phyloP scores from a whole-genome alignment of 2,797 vertebrate genomes.

The Meda fulgida region DNA sequence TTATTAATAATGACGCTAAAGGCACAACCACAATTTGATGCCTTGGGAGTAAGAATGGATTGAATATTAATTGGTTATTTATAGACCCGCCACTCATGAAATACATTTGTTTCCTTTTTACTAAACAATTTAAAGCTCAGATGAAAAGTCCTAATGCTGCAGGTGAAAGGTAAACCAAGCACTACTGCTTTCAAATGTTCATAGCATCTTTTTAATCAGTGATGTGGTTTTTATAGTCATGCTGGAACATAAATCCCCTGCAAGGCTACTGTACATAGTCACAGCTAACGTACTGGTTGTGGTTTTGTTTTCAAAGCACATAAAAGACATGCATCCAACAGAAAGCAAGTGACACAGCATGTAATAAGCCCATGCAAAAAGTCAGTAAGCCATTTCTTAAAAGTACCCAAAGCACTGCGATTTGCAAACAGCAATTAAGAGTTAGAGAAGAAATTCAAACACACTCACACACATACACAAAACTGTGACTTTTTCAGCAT shows the following conservation, averaged over 20 bases:
- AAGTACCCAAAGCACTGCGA: slow-evolving; percentile 28
- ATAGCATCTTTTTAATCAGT: slow-evolving; percentile 43
- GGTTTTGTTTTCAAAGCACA: slow-evolving; percentile 37
- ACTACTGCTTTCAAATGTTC: not conserved
- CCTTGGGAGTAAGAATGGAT: not conserved
- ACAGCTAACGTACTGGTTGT: slow-evolving; percentile 4
- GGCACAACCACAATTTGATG: not conserved
- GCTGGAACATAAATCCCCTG: slow-evolving; percentile 12
- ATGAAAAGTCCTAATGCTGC: not conserved
- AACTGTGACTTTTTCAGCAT: not conserved
- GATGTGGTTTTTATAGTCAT: slow-evolving; percentile 23
- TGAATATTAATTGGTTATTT: not conserved
- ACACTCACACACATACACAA: not conserved
- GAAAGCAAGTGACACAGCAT: slow-evolving; percentile 19
- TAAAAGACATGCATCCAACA: slow-evolving; percentile 23
- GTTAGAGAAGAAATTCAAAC: slow-evolving; percentile 22
- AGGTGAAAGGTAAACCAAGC: slow-evolving; percentile 16
- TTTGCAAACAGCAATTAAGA: slow-evolving; percentile 32
- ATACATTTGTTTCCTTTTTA: not conserved
- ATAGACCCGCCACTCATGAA: not conserved
- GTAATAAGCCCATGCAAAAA: slow-evolving; percentile 45
- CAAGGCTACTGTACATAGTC: slow-evolving; percentile 7
- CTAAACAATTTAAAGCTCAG: not conserved
- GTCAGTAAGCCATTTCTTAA: slow-evolving; percentile 33
- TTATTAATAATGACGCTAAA: not conserved